phyloP scores from a whole-genome alignment of 2,113 vertebrate genomes.

The Dasypus novemcinctus region DNA sequence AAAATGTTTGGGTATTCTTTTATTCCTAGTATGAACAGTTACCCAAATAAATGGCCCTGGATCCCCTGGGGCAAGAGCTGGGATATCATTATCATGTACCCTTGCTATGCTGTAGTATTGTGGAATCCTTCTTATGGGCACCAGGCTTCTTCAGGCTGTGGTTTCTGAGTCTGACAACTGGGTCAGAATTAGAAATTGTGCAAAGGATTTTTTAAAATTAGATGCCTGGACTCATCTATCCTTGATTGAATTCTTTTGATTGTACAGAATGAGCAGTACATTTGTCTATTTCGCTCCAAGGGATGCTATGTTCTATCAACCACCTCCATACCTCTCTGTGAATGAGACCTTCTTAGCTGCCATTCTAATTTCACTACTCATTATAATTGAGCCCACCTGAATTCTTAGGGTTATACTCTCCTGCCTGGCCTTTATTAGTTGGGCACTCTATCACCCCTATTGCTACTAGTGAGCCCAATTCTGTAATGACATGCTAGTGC shows the following conservation, averaged over 20 bases:
- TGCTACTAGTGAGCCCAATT: neutral
- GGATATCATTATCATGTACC: neutral
- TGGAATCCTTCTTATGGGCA: neutral
- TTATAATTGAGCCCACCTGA: neutral
- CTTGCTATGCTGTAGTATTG: neutral
- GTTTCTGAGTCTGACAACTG: neutral
- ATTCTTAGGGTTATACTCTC: neutral
- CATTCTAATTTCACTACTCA: neutral
- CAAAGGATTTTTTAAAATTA: neutral
- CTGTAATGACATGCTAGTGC: neutral
- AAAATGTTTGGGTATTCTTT: neutral
- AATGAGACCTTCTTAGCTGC: neutral
- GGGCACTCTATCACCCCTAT: neutral
- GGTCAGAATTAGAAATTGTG: neutral
- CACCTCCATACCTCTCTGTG: neutral
- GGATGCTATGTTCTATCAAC: neutral
- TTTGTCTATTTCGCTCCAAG: neutral
- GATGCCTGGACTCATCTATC: neutral
- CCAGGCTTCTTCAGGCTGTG: neutral
- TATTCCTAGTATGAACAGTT: neutral
- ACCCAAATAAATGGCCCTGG: neutral
- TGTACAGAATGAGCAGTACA: neutral
- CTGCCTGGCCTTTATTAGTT: neutral
- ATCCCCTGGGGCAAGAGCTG: neutral
- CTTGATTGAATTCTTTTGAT: neutral